These are phyloP conservation scores for Zoanthus solanderi DNA, from an alignment of 92 coral and sea anemone species.

Conservation along the genomic window DNA sequence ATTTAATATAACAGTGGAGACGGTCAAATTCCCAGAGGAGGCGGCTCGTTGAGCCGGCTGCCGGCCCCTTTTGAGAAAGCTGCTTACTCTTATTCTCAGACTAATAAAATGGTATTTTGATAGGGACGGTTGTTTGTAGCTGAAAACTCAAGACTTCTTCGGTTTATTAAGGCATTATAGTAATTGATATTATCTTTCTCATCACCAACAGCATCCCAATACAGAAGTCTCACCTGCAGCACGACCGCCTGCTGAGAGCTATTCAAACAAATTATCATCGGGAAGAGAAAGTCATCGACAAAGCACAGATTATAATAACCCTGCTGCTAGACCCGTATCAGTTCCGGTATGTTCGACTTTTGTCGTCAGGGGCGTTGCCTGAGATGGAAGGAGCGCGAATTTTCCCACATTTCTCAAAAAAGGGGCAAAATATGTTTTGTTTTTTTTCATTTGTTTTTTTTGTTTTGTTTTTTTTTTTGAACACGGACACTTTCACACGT, in stretches of 20 bases:
- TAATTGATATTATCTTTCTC: neutral
- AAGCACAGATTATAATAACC: slow-evolving; percentile 40
- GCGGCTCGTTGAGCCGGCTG: too few relatives aligned
- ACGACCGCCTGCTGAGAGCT: slow-evolving; percentile 9
- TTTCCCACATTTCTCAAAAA: too few relatives aligned
- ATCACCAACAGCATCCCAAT: slow-evolving; percentile 22
- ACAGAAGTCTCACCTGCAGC: slow-evolving; percentile 16
- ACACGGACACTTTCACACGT: too few relatives aligned
- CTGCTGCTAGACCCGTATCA: slow-evolving; percentile 11
- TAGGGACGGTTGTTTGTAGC: neutral
- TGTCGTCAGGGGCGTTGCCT: too few relatives aligned
- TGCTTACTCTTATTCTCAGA: too few relatives aligned
- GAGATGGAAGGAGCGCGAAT: too few relatives aligned
- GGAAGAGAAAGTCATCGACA: slow-evolving; percentile 36
- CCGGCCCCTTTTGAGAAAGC: too few relatives aligned
- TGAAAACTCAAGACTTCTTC: neutral
- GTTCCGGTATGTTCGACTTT: slow-evolving; percentile 35
- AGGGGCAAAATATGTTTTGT: too few relatives aligned
- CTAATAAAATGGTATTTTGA: too few relatives aligned
- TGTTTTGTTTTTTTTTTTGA: neutral
- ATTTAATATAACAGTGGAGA: too few relatives aligned
- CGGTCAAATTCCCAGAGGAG: too few relatives aligned
- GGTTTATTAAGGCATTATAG: neutral
- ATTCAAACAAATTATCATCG: slow-evolving; percentile 13
- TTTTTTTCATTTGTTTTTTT: too few relatives aligned